Evolutionary conservation across 2,797 vertebrate genomes (phyloP).

Genomic region (Typhlichthys eigenmanni): DNA sequence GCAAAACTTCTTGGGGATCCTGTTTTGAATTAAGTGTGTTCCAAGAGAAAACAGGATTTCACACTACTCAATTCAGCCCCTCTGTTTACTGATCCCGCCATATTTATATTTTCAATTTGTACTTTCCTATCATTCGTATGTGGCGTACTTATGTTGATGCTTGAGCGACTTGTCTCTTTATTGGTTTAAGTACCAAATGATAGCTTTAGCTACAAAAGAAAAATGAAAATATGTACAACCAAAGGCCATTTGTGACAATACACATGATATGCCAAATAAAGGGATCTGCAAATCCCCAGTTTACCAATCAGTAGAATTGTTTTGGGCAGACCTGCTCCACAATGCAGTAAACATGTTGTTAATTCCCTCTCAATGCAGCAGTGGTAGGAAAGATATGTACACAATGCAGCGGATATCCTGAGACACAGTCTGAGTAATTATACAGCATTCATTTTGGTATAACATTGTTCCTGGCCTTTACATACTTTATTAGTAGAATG

Average conservation of each 20-base stretch:
- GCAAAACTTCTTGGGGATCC: constrained; percentile 56
- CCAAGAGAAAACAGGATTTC: constrained; percentile 76
- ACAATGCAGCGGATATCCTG: constrained; percentile 47
- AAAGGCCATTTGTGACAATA: constrained; percentile 43
- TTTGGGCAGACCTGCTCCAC: constrained; percentile 19
- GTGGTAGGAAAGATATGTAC: constrained; percentile 32
- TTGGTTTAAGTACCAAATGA: constrained; percentile 66
- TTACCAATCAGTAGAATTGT: constrained; percentile 26
- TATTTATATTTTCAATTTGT: constrained; percentile 77
- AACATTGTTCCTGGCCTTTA: background rate
- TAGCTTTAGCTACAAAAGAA: constrained; percentile 51
- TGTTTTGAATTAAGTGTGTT: constrained; percentile 66
- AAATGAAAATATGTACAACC: constrained; percentile 26
- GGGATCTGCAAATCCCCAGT: constrained; percentile 2
- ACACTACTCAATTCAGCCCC: constrained; percentile 66
- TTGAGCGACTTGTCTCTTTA: constrained; percentile 71
- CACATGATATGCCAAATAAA: background rate
- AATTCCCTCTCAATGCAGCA: constrained; percentile 9
- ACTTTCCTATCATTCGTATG: constrained; percentile 56
- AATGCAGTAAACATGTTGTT: constrained; percentile 7
- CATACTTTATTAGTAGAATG: background rate
- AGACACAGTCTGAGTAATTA: constrained; percentile 25
- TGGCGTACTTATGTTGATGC: constrained; percentile 69
- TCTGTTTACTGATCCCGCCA: constrained; percentile 64
- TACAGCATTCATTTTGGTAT: constrained; percentile 1